These are phyloP conservation scores for Tenthredo livida DNA, from an alignment of 2,888 invertebrate species.

Conservation along the genomic window DNA sequence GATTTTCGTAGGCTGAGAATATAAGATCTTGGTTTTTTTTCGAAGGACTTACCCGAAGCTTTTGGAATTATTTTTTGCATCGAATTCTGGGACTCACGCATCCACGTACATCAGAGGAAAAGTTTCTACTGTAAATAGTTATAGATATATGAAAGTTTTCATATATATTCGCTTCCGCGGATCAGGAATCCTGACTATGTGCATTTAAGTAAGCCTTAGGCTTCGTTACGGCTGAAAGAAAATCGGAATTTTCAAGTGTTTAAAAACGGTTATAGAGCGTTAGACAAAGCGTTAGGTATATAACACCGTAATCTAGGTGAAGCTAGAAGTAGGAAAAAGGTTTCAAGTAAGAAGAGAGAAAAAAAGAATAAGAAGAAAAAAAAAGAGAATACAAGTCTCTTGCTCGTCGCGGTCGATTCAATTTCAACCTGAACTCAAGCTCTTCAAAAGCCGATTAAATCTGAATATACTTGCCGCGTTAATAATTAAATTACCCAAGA, in stretches of 20 bases:
- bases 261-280: conserved; percentile 10
- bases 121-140: background rate
- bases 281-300: background rate
- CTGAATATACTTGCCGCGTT: background rate
- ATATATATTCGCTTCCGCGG: background rate
- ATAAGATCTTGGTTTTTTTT: background rate
- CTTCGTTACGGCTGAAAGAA: background rate
- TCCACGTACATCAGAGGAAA: background rate
- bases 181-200: background rate
- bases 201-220: conserved; percentile 10
- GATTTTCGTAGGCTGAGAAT: background rate
- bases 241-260: background rate
- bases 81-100: background rate
- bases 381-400: background rate
- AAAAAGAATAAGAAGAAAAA: background rate
- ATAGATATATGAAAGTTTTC: background rate
- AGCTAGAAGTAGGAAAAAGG: conserved; percentile 5
- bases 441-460: conserved; percentile 19
- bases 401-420: conserved; percentile 8
- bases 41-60: background rate
- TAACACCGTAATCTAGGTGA: background rate
- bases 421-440: conserved; percentile 9
- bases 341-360: background rate
- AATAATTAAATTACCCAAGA: background rate
- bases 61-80: background rate